phyloP scores from a whole-genome alignment of 2,797 vertebrate species.

The Kryptolebias ocellatus region DNA sequence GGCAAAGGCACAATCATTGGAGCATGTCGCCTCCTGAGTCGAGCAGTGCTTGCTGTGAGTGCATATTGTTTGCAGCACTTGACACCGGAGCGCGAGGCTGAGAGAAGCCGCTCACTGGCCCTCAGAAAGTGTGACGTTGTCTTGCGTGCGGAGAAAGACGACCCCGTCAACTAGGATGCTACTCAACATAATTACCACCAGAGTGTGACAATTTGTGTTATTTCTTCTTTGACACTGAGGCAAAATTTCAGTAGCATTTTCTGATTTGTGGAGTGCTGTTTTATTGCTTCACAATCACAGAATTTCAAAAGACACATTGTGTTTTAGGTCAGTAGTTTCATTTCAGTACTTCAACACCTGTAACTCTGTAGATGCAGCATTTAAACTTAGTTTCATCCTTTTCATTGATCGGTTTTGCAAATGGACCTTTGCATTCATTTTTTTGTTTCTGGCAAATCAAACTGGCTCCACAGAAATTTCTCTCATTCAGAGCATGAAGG shows the following conservation, averaged over 20 bases:
- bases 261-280: slow-evolving; percentile 51
- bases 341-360: slow-evolving; percentile 48
- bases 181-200: slow-evolving; percentile 59
- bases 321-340: slow-evolving; percentile 40
- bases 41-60: slow-evolving; percentile 75
- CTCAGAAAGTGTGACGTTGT: slow-evolving; percentile 62
- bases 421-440: slow-evolving; percentile 56
- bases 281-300: slow-evolving; percentile 44
- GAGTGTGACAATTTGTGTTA: slow-evolving; percentile 44
- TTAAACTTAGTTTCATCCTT: slow-evolving; percentile 52
- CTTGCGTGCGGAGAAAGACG: slow-evolving; percentile 58
- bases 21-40: slow-evolving; percentile 67
- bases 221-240: slow-evolving; percentile 52
- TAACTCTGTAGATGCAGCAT: slow-evolving; percentile 21
- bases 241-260: slow-evolving; percentile 36
- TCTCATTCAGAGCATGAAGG: slow-evolving; percentile 50
- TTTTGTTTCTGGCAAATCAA: slow-evolving; percentile 57
- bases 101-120: slow-evolving; percentile 69
- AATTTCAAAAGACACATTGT: slow-evolving; percentile 54
- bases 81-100: slow-evolving; percentile 67
- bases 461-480: slow-evolving; percentile 38
- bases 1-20: slow-evolving; percentile 65
- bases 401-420: slow-evolving; percentile 63
- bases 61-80: slow-evolving; percentile 83
- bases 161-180: slow-evolving; percentile 45